Evolutionary conservation across 2,888 invertebrate genomes (phyloP).

Genomic region (Dryococelus australis): DNA sequence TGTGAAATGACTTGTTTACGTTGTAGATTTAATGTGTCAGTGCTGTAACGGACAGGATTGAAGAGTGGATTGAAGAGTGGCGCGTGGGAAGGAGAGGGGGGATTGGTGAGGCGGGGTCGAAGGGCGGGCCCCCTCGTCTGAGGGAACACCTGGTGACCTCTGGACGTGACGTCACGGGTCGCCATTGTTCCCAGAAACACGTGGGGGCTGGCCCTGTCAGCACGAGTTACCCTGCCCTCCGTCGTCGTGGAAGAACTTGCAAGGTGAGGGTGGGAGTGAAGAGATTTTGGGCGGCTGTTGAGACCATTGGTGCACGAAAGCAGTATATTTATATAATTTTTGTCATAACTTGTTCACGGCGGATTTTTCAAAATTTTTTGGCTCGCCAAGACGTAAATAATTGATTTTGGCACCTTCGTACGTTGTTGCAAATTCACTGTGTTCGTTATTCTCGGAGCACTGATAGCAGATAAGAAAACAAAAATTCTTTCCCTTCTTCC

Average conservation of each 20-base stretch:
- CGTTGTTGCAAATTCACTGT: too few relatives aligned
- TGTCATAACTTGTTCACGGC: too few relatives aligned
- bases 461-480: too few relatives aligned
- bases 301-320: too few relatives aligned
- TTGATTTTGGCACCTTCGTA: too few relatives aligned
- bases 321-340: too few relatives aligned
- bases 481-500: too few relatives aligned
- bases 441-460: too few relatives aligned
- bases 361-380: too few relatives aligned
- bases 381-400: too few relatives aligned
- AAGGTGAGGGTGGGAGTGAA: neutral
- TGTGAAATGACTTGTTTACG: slow-evolving; percentile 9
- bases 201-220: neutral
- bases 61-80: too few relatives aligned
- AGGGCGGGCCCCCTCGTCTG: neutral
- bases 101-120: neutral
- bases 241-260: neutral
- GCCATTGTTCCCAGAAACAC: neutral
- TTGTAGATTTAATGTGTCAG: slow-evolving; percentile 6
- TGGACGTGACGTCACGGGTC: neutral
- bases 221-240: slow-evolving; percentile 7
- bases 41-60: neutral
- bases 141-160: slow-evolving; percentile 9
- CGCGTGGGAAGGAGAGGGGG: neutral
- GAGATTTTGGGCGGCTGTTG: neutral